Evolutionary conservation across 1,140 invertebrate species (phyloP).

Genomic region (Zeugodacus cucurbitae): DNA sequence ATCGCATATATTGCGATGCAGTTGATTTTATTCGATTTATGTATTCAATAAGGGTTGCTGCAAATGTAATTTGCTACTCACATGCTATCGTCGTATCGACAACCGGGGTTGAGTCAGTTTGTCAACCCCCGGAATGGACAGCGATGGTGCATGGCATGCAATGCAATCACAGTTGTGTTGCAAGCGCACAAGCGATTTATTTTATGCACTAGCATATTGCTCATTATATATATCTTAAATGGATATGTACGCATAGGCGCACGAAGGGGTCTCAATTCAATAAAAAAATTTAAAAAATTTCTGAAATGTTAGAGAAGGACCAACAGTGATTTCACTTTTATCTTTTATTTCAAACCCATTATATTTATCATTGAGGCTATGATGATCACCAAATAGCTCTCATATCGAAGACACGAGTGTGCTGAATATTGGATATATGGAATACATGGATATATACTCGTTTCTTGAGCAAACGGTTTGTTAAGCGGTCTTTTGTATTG

Average conservation of each 20-base stretch:
- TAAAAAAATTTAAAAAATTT: no score
- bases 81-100: background rate
- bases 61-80: background rate
- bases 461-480: no score
- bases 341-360: no score
- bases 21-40: background rate
- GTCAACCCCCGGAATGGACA: background rate
- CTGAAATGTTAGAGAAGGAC: no score
- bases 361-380: no score
- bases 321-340: no score
- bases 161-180: background rate
- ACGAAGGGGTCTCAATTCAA: no score
- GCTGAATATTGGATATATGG: no score
- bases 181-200: background rate
- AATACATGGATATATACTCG: background rate
- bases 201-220: background rate
- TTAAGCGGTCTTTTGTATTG: no score
- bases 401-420: no score
- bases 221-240: background rate
- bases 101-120: background rate
- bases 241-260: background rate
- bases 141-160: background rate
- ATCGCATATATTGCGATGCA: background rate
- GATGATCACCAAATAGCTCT: no score
- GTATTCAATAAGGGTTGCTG: background rate